Conservation (phyloP, 2,797 vertebrate species). For the Triplophysa yarkandensis region DNA sequence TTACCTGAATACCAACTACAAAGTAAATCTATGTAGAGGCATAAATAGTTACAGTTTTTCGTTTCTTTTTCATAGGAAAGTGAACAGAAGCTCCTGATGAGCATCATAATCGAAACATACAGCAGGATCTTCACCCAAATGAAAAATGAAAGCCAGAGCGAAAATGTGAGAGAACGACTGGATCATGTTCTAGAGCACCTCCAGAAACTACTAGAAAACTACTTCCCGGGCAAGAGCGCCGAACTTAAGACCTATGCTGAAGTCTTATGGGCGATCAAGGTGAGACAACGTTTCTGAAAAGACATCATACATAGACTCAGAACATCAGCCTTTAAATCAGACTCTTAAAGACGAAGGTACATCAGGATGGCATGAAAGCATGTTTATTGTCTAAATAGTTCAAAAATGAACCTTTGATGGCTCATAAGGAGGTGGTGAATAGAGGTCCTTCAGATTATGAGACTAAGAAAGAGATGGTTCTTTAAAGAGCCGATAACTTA, state of each 20-base stretch:
- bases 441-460: too few relatives aligned
- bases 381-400: too few relatives aligned
- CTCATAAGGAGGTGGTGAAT: too few relatives aligned
- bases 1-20: background rate
- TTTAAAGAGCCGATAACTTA: too few relatives aligned
- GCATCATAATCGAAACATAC: slow-evolving; percentile 54
- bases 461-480: too few relatives aligned
- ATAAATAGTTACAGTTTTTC: background rate
- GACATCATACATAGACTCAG: too few relatives aligned
- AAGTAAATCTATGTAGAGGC: background rate
- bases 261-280: slow-evolving; percentile 45
- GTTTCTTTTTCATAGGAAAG: slow-evolving; percentile 16
- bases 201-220: slow-evolving; percentile 47
- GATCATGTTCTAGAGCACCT: slow-evolving; percentile 34
- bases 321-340: too few relatives aligned
- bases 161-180: slow-evolving; percentile 15
- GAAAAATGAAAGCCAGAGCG: slow-evolving; percentile 37
- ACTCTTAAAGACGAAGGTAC: too few relatives aligned
- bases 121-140: slow-evolving; percentile 49
- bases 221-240: slow-evolving; percentile 47
- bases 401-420: too few relatives aligned
- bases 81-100: slow-evolving; percentile 56
- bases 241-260: slow-evolving; percentile 43
- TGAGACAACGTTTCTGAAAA: too few relatives aligned
- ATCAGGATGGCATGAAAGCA: too few relatives aligned